Percentiles rank a stretch among this genome's conserved stretches.
Conservation (phyloP, 2,113 vertebrate species). For the Campylomormyrus numenius region DNA sequence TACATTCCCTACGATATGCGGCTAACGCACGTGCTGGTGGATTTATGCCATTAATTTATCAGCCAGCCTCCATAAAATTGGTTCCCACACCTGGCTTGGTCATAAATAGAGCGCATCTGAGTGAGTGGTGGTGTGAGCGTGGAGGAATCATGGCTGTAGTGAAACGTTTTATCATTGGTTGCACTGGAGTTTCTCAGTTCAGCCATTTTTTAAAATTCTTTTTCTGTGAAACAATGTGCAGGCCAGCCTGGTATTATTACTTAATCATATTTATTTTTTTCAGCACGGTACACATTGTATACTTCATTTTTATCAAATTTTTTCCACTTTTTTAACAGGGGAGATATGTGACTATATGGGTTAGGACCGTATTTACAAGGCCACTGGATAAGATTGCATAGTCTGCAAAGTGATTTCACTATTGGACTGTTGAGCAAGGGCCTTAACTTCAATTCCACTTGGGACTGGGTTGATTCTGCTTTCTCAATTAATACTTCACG, state of each 20-base stretch:
- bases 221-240: not conserved
- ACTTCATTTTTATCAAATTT: not conserved
- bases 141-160: not conserved
- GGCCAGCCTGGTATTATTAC: not conserved
- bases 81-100: not conserved
- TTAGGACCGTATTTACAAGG: not conserved
- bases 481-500: not conserved
- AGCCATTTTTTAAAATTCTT: not conserved
- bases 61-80: not conserved
- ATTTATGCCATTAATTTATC: not conserved
- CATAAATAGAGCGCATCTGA: not conserved
- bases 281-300: not conserved
- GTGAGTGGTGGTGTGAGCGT: not conserved
- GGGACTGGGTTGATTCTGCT: not conserved
- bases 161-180: not conserved
- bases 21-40: not conserved
- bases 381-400: not conserved
- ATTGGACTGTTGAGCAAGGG: not conserved
- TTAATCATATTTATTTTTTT: not conserved
- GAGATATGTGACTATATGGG: not conserved
- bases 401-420: not conserved
- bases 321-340: not conserved
- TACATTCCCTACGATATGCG: not conserved
- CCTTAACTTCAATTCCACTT: not conserved
- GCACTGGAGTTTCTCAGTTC: not conserved